phyloP scores from a whole-genome alignment of 2,888 invertebrate species.

The Zaprionus bogoriensis region DNA sequence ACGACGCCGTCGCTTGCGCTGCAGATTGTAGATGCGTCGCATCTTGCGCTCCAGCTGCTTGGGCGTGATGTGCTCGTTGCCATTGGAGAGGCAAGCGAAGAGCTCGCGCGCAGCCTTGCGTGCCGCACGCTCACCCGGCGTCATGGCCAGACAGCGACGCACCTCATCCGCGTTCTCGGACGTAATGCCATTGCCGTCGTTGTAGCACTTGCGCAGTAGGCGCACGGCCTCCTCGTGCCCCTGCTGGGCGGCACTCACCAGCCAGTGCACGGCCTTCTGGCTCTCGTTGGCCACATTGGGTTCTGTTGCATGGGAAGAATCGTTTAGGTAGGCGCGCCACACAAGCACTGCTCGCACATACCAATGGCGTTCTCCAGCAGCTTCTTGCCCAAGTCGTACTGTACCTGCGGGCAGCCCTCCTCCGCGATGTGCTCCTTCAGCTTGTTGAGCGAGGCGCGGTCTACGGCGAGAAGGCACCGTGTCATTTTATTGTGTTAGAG shows the following conservation, averaged over 20 bases:
- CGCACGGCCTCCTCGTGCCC: slow-evolving; percentile 94
- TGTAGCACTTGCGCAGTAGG: slow-evolving; percentile 85
- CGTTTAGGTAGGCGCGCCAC: too few relatives aligned
- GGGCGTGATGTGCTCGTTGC: slow-evolving; percentile 93
- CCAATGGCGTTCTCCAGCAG: slow-evolving; percentile 91
- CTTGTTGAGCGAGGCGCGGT: slow-evolving; percentile 82
- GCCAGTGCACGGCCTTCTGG: slow-evolving; percentile 93
- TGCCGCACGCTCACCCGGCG: slow-evolving; percentile 93
- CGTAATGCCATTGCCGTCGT: slow-evolving; percentile 89
- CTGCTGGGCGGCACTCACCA: slow-evolving; percentile 96
- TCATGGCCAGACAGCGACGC: slow-evolving; percentile 90
- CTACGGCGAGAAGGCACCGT: slow-evolving; percentile 45
- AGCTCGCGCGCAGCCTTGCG: slow-evolving; percentile 93
- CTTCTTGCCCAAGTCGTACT: slow-evolving; percentile 93
- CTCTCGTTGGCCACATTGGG: slow-evolving; percentile 83
- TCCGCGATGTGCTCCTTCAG: slow-evolving; percentile 89
- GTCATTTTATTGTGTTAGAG: not conserved
- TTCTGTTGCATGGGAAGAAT: slow-evolving; percentile 70
- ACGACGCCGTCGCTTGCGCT: slow-evolving; percentile 78
- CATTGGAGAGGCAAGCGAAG: slow-evolving; percentile 93
- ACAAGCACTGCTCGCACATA: too few relatives aligned
- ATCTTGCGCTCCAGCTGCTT: slow-evolving; percentile 90
- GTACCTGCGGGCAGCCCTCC: slow-evolving; percentile 94
- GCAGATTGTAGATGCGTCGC: slow-evolving; percentile 86
- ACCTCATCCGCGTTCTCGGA: slow-evolving; percentile 89